Conservation (phyloP, 2,797 vertebrate genomes). For the Chelidonichthys spinosus region DNA sequence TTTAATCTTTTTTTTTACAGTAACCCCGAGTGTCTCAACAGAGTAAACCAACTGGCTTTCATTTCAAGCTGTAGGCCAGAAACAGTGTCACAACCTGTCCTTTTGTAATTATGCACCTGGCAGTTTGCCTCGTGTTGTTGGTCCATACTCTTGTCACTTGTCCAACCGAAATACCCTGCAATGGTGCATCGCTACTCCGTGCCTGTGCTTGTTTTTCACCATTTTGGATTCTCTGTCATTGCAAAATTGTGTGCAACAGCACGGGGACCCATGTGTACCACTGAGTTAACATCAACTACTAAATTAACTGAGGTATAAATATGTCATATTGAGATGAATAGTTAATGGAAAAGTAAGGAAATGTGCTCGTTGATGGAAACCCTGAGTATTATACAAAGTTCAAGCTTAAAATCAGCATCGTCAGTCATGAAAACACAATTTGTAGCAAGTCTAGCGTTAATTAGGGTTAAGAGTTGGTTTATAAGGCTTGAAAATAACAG, state of each 20-base stretch:
- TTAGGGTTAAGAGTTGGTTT: neutral
- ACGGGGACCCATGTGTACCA: neutral
- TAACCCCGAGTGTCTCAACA: neutral
- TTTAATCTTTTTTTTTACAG: neutral
- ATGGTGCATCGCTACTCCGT: neutral
- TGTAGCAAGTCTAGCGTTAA: neutral
- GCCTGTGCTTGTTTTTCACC: neutral
- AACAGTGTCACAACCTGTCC: constrained; percentile 39
- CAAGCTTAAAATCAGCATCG: neutral
- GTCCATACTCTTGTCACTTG: constrained; percentile 33
- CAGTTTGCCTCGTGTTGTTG: constrained; percentile 24
- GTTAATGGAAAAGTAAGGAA: neutral
- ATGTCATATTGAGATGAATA: neutral
- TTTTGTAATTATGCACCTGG: constrained; percentile 46
- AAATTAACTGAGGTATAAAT: constrained; percentile 4
- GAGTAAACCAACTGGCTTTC: constrained; percentile 20
- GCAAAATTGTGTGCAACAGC: neutral
- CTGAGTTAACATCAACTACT: no score
- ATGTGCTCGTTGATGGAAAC: neutral
- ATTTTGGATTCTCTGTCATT: neutral
- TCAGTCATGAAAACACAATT: neutral
- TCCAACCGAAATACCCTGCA: constrained; percentile 27
- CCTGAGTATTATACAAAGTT: neutral
- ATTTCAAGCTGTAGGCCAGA: constrained; percentile 36
- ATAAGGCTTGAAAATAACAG: neutral